Conservation (phyloP, 2,888 invertebrate genomes). For the Pseudoips prasinana region DNA sequence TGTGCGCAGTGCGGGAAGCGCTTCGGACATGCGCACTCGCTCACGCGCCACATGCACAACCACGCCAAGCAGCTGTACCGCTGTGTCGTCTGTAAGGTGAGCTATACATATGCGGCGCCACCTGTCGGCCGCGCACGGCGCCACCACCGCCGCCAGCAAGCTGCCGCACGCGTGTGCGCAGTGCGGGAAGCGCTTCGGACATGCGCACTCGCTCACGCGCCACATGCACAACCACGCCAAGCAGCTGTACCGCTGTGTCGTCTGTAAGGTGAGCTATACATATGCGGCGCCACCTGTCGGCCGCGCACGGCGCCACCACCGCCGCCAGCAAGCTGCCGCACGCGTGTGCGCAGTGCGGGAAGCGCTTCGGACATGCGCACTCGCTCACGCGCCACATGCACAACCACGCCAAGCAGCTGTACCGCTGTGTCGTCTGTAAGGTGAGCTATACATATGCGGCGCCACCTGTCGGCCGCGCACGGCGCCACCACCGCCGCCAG, state of each 20-base stretch:
- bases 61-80: slow-evolving; percentile 74
- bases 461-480: slow-evolving; percentile 43
- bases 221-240: slow-evolving; percentile 76
- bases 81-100: slow-evolving; percentile 68
- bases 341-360: slow-evolving; percentile 70
- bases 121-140: slow-evolving; percentile 45
- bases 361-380: slow-evolving; percentile 68
- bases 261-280: slow-evolving; percentile 47
- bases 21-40: slow-evolving; percentile 67
- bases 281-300: slow-evolving; percentile 19
- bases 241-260: slow-evolving; percentile 74
- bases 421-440: slow-evolving; percentile 74
- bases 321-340: slow-evolving; percentile 24
- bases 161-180: slow-evolving; percentile 53
- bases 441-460: slow-evolving; percentile 1
- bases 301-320: slow-evolving; percentile 46
- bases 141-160: slow-evolving; percentile 32
- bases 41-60: slow-evolving; percentile 73
- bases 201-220: slow-evolving; percentile 68
- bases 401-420: slow-evolving; percentile 74
- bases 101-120: neutral
- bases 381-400: slow-evolving; percentile 71
- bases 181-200: slow-evolving; percentile 71
- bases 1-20: slow-evolving; percentile 72
- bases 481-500: slow-evolving; percentile 33